Conservation (phyloP, 2,888 invertebrate species). For the Entomobrya multifasciata region DNA sequence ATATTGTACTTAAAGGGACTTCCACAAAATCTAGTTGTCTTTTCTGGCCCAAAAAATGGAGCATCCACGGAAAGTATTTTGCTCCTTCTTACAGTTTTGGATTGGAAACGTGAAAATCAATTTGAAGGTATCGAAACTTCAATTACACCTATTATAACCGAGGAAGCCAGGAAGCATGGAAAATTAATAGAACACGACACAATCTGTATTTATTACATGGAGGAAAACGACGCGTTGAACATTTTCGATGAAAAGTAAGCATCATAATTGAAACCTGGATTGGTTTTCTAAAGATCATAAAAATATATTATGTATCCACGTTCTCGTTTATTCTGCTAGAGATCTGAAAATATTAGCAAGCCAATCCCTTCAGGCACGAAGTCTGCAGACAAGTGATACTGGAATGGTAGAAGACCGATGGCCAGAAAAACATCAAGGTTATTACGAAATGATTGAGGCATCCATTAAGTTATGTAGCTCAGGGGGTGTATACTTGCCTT, state of each 20-base stretch:
- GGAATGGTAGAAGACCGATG: conserved; percentile 61
- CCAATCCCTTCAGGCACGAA: conserved; percentile 21
- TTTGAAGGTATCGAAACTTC: conserved; percentile 72
- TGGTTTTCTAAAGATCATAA: no score
- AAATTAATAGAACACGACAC: conserved; percentile 61
- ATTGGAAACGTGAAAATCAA: conserved; percentile 70
- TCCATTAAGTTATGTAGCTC: conserved; percentile 70
- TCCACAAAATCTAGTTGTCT: conserved; percentile 65
- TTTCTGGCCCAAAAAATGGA: conserved; percentile 45
- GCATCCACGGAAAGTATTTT: conserved; percentile 47
- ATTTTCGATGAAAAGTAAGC: conserved; percentile 43
- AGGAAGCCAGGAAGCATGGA: conserved; percentile 46
- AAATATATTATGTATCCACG: no score
- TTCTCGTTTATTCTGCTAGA: no score
- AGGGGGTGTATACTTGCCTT: conserved; percentile 66
- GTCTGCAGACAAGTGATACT: conserved; percentile 57
- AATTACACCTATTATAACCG: conserved; percentile 36
- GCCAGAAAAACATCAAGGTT: conserved; percentile 70
- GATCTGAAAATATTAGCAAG: conserved; percentile 19
- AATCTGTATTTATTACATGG: conserved; percentile 63
- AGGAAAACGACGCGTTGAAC: conserved; percentile 30
- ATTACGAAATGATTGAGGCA: conserved; percentile 64
- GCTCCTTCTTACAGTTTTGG: conserved; percentile 32
- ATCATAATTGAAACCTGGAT: not conserved
- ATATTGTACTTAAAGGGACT: conserved; percentile 60